Percentiles rank a stretch among this genome's conserved stretches.
These are phyloP conservation scores for Pristionchus entomophagus DNA, from an alignment of 2,888 invertebrate species.

Conservation along the genomic window DNA sequence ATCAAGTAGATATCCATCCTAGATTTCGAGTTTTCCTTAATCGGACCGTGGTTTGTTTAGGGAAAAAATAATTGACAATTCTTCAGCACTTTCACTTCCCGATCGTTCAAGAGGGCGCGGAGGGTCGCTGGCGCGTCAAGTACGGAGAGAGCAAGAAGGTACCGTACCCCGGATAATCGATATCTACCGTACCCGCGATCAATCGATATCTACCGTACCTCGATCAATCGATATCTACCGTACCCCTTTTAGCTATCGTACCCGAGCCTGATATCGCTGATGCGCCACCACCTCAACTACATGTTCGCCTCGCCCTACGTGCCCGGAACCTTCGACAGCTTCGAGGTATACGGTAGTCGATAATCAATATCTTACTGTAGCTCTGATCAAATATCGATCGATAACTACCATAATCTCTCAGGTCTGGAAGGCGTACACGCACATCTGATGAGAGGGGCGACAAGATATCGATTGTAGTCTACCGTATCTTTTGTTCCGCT, in stretches of 20 bases:
- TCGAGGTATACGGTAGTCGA: conserved; percentile 22
- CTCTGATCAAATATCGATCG: too few relatives aligned
- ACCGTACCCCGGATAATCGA: background rate
- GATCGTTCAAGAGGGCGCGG: background rate
- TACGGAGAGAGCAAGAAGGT: conserved; percentile 38
- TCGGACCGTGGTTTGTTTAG: too few relatives aligned
- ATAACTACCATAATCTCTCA: background rate
- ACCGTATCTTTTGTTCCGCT: background rate
- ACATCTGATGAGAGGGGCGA: background rate
- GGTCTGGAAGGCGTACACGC: conserved; percentile 20
- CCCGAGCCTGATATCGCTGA: background rate
- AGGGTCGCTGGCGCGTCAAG: conserved; percentile 37
- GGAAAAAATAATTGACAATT: too few relatives aligned
- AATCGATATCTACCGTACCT: background rate
- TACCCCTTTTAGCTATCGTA: conserved; percentile 4
- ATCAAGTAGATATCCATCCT: background rate
- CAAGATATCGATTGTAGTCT: background rate
- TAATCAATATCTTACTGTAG: background rate
- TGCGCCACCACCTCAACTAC: conserved; percentile 33
- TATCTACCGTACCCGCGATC: background rate
- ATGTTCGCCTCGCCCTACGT: conserved; percentile 22
- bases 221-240: conserved; percentile 8
- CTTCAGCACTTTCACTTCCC: conserved; percentile 43
- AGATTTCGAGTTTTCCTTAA: too few relatives aligned
- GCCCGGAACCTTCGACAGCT: conserved; percentile 8